Conservation (phyloP, 2,888 invertebrate species). For the Leptopilina myrica region DNA sequence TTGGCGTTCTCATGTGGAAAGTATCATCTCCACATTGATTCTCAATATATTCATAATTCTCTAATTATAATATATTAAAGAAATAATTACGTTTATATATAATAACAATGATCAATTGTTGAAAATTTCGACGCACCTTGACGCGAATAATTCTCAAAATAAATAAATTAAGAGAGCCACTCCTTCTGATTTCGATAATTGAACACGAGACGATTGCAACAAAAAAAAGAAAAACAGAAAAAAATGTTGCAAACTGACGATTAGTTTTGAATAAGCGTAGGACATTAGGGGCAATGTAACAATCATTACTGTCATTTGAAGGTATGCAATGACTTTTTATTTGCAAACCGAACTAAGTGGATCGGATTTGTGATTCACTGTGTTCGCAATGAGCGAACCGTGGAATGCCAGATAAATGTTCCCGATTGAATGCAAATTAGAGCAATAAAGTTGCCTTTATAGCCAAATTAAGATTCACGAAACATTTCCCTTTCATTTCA, state of each 20-base stretch:
- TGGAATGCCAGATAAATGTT: constrained; percentile 22
- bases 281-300: constrained; percentile 16
- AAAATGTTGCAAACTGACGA: constrained; percentile 2
- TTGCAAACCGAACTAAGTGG: constrained; percentile 24
- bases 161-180: background rate
- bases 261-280: constrained; percentile 30
- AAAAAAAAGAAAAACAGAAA: background rate
- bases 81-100: no score
- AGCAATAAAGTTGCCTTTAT: background rate
- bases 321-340: constrained; percentile 18
- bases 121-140: no score
- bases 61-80: no score
- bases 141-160: no score
- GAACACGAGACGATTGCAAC: constrained; percentile 21
- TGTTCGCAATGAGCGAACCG: background rate
- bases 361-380: constrained; percentile 30
- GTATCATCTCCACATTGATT: no score
- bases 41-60: no score
- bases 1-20: no score
- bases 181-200: constrained; percentile 25
- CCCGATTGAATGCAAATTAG: constrained; percentile 33
- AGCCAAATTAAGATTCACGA: constrained; percentile 12
- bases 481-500: background rate
- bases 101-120: no score
- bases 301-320: constrained; percentile 21